Conservation (phyloP, 1,140 invertebrate genomes). For the Medauroidea extradentata region DNA sequence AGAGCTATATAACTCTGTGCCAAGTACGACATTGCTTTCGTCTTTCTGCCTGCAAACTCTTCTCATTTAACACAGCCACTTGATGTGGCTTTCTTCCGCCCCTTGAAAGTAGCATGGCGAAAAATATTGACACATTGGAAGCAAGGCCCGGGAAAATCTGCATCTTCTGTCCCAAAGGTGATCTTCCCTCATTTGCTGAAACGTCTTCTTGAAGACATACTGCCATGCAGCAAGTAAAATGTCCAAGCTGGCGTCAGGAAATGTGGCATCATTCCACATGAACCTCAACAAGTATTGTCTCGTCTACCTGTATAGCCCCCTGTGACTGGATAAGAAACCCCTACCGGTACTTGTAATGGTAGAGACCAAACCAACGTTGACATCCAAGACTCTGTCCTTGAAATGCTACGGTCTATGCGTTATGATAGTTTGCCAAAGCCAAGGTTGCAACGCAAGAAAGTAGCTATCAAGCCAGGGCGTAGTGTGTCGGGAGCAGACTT, state of each 20-base stretch:
- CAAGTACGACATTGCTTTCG: conserved; percentile 34
- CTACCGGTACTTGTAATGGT: too few relatives aligned
- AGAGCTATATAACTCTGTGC: conserved; percentile 24
- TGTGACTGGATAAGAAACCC: too few relatives aligned
- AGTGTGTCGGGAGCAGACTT: background rate
- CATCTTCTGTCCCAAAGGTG: conserved; percentile 21
- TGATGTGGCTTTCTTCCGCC: conserved; percentile 38
- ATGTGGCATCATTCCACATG: conserved; percentile 28
- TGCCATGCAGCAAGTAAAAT: conserved; percentile 18
- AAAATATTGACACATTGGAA: conserved; percentile 34
- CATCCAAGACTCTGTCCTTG: background rate
- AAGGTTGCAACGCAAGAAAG: background rate
- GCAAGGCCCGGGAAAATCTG: conserved; percentile 16
- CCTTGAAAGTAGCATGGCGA: conserved; percentile 37
- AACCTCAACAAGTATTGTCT: background rate
- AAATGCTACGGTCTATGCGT: background rate
- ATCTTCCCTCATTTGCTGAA: conserved; percentile 28
- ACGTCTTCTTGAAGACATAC: conserved; percentile 18
- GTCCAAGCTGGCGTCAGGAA: conserved; percentile 26
- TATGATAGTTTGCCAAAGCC: conserved; percentile 1
- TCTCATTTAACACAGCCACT: conserved; percentile 40
- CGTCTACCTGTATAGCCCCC: too few relatives aligned
- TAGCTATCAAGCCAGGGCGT: background rate
- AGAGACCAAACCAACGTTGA: background rate
- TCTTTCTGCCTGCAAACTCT: conserved; percentile 39